phyloP scores from a whole-genome alignment of 2,113 vertebrate species.

The Gulo gulo region DNA sequence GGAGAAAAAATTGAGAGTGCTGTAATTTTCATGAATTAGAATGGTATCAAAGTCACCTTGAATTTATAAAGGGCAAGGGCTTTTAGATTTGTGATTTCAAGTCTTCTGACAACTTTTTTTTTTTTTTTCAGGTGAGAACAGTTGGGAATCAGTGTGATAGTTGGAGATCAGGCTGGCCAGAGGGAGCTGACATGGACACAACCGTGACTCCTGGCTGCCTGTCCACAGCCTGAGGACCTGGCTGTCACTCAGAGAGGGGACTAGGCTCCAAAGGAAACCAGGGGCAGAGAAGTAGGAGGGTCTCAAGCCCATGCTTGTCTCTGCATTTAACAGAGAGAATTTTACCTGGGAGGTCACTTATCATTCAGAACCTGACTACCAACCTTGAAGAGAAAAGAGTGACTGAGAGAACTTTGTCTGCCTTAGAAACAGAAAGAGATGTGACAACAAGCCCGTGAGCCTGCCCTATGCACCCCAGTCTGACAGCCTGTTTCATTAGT shows the following conservation, averaged over 20 bases:
- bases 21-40: neutral
- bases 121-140: neutral
- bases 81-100: neutral
- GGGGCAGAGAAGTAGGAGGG: neutral
- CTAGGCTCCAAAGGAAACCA: neutral
- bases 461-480: no score
- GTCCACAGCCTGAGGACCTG: neutral
- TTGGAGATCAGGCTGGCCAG: fast-evolving
- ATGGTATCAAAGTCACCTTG: neutral
- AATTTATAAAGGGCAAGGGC: neutral
- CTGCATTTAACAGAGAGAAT: neutral
- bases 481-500: no score
- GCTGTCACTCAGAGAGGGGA: neutral
- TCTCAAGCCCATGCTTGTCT: neutral
- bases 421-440: neutral
- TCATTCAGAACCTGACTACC: neutral
- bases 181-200: neutral
- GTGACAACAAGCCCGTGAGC: no score
- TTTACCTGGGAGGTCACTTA: neutral
- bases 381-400: neutral
- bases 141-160: no score
- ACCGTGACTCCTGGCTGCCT: neutral
- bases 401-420: neutral
- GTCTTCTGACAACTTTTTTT: neutral
- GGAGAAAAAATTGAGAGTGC: neutral